These are phyloP conservation scores for Acrobasis suavella DNA, from an alignment of 2,888 invertebrate genomes.

Conservation along the genomic window DNA sequence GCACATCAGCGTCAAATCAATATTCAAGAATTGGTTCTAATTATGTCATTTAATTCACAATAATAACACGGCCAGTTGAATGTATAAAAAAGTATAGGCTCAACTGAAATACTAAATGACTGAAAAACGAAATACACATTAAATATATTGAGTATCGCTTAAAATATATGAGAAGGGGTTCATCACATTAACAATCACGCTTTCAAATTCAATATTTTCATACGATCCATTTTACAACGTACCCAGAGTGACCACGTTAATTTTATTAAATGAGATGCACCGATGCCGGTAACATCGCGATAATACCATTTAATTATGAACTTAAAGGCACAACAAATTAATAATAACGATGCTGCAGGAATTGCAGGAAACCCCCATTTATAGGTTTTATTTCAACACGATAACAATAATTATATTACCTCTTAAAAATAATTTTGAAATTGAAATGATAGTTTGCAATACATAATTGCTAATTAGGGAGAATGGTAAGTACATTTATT, in stretches of 20 bases:
- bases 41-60: no score
- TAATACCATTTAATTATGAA: slow-evolving; percentile 12
- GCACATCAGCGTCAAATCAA: no score
- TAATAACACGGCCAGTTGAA: no score
- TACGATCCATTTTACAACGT: not conserved
- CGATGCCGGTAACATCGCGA: not conserved
- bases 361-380: no score
- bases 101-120: no score
- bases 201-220: not conserved
- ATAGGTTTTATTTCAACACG: slow-evolving; percentile 1
- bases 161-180: no score
- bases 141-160: no score
- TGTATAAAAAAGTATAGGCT: no score
- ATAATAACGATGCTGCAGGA: not conserved
- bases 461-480: not conserved
- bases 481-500: not conserved
- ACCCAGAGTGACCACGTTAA: slow-evolving; percentile 6
- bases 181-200: no score
- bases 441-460: not conserved
- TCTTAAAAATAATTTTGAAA: not conserved
- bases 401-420: not conserved
- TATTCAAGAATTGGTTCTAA: no score
- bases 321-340: slow-evolving; percentile 8
- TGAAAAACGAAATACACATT: no score
- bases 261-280: no score